A percentile compares a stretch with the other conserved stretches of the same genome.
phyloP scores from a whole-genome alignment of 2,888 invertebrate genomes.

The Hypercompe scribonia region DNA sequence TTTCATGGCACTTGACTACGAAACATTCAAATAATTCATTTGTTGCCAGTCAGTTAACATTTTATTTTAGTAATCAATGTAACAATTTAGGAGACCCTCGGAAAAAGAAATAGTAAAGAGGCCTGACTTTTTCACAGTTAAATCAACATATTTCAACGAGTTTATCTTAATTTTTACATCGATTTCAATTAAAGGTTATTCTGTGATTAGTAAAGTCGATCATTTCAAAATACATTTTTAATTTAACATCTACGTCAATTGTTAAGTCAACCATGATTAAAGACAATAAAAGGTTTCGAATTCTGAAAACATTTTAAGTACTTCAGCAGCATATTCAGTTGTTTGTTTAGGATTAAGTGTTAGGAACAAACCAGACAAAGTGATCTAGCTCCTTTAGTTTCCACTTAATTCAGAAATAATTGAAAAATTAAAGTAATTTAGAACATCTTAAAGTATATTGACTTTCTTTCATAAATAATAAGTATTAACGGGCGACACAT shows the following conservation, averaged over 20 bases:
- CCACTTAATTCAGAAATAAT: neutral
- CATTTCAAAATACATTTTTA: no score
- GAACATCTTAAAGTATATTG: no score
- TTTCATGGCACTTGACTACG: neutral
- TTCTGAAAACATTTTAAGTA: neutral
- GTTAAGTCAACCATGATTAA: neutral
- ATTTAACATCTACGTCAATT: no score
- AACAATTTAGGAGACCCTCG: neutral
- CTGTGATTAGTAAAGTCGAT: no score
- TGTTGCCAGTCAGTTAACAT: neutral
- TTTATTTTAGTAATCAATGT: neutral
- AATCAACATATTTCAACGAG: no score
- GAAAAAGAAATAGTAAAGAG: no score
- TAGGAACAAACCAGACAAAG: neutral
- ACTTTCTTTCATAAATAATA: neutral
- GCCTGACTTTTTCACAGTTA: no score
- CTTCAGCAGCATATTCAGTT: neutral
- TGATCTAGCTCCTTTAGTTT: neutral
- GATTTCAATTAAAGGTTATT: no score
- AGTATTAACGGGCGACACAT: neutral
- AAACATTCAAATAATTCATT: neutral
- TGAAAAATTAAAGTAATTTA: neutral
- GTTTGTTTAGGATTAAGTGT: neutral
- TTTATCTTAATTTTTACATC: no score
- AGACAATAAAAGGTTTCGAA: neutral